phyloP scores from a whole-genome alignment of 2,888 invertebrate genomes.

The Drosophila fungiperda region DNA sequence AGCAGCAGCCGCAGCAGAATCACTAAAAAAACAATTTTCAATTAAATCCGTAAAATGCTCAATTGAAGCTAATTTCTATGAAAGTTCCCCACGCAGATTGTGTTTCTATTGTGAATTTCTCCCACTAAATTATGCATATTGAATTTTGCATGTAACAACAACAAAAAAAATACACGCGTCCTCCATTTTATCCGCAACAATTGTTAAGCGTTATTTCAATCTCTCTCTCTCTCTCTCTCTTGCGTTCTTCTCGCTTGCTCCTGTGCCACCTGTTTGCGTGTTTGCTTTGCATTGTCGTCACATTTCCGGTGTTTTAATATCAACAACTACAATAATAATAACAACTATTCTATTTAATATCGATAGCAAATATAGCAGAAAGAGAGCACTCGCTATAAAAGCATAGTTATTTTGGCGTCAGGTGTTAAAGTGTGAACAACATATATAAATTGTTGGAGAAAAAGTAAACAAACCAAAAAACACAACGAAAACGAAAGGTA shows the following conservation, averaged over 20 bases:
- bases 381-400: constrained; percentile 48
- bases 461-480: constrained; percentile 69
- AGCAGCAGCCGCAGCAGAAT: constrained; percentile 46
- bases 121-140: constrained; percentile 60
- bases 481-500: constrained; percentile 36
- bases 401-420: constrained; percentile 65
- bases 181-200: constrained; percentile 22
- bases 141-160: constrained; percentile 44
- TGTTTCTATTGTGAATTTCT: constrained; percentile 47
- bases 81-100: constrained; percentile 25
- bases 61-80: constrained; percentile 74
- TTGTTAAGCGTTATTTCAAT: constrained; percentile 25
- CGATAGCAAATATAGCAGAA: constrained; percentile 56
- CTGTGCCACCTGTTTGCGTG: constrained; percentile 67
- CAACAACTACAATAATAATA: constrained; percentile 47
- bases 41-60: constrained; percentile 70
- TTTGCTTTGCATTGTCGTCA: constrained; percentile 33
- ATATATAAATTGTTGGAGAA: constrained; percentile 39
- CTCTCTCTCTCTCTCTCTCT: constrained; percentile 9
- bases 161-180: constrained; percentile 6
- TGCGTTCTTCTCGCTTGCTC: constrained; percentile 26
- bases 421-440: constrained; percentile 72
- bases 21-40: constrained; percentile 49
- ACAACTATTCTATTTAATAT: constrained; percentile 58
- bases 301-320: constrained; percentile 48